phyloP scores from a whole-genome alignment of 2,113 vertebrate species.

The Aphyosemion australe region DNA sequence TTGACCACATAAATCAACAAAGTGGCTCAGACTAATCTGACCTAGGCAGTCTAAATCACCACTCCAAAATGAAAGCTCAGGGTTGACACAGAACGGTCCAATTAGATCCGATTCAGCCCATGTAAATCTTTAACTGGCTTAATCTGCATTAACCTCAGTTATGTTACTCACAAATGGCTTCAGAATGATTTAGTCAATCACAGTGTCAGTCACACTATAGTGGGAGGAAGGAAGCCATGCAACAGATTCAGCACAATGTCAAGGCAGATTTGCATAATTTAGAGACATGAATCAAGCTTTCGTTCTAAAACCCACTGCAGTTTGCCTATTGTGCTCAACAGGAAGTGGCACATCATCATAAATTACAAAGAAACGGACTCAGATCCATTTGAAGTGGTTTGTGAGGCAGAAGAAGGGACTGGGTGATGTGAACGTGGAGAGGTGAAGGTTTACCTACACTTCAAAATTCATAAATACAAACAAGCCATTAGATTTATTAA shows the following conservation, averaged over 20 bases:
- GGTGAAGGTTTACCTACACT: too few species aligned
- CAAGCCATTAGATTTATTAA: too few species aligned
- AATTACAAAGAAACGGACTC: background rate
- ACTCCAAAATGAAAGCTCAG: constrained; percentile 52
- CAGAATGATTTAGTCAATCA: constrained; percentile 68
- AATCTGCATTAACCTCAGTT: constrained; percentile 66
- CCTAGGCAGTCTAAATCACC: constrained; percentile 64
- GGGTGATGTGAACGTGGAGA: too few species aligned
- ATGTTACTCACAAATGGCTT: constrained; percentile 66
- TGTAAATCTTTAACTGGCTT: constrained; percentile 72
- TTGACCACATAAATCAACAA: constrained; percentile 75
- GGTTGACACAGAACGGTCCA: constrained; percentile 41
- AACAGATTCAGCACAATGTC: constrained; percentile 15
- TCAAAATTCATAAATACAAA: too few species aligned
- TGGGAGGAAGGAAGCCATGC: constrained; percentile 13
- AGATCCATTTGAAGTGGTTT: background rate
- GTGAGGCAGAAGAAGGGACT: background rate
- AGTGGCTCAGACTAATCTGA: constrained; percentile 66
- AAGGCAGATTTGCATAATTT: constrained; percentile 25
- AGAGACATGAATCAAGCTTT: background rate
- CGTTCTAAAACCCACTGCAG: background rate
- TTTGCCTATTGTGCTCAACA: background rate
- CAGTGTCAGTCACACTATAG: constrained; percentile 42
- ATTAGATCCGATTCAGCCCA: constrained; percentile 61
- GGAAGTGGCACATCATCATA: background rate